Base-by-base conservation (phyloP, 2,113 vertebrate species). In the Corvus moneduloides region DNA sequence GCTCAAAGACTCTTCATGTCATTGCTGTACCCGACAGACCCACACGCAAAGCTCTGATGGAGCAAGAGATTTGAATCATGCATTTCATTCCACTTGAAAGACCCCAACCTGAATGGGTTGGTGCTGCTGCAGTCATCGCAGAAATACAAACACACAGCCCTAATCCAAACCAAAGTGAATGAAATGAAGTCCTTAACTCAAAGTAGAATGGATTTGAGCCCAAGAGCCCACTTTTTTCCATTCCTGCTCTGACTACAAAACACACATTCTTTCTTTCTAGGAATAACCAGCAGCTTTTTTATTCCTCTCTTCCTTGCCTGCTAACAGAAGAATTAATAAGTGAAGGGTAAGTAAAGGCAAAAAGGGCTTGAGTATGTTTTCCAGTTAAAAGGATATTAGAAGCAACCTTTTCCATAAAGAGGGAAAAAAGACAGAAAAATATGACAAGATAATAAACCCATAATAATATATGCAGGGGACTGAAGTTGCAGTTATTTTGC, bases 311-410 rank as follows among this genome's bases (percentile, higher is more conserved):
- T 87, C 77, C 71, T 76, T 90, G 30, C 46, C 44, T 93, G 7
- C 56, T 87, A 58, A 89, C 63, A 94, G 74, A 92, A 93, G 85
- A 90, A 86, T 84, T 90, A 49, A 21, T 77, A 95, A 92, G 39
- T 39, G 24, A n/a, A 95, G 89, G 94, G 73, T 90, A 97, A 94
- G 78, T 67, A 95, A 95, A 94, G 94, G 90, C 84, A 91, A 94
- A 96, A 94, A 81, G 62, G 80, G 46, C 43, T 85, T 66, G 73
- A 82, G 56, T 93, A 55, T 64, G 20, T 94, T 97, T 94, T 89
- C 56, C 89, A 94, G 75, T 89, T 96, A 55, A 94, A 96, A 96
- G 48, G 61, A 95, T 77, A 87, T 92, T 89, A 86, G 85, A 94
- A 90, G 9, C 61, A 93, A 86, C 33, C 11, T 32, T 67, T 91